Base-by-base conservation (phyloP, 2,888 invertebrate genomes). In the Cotesia congregata region DNA sequence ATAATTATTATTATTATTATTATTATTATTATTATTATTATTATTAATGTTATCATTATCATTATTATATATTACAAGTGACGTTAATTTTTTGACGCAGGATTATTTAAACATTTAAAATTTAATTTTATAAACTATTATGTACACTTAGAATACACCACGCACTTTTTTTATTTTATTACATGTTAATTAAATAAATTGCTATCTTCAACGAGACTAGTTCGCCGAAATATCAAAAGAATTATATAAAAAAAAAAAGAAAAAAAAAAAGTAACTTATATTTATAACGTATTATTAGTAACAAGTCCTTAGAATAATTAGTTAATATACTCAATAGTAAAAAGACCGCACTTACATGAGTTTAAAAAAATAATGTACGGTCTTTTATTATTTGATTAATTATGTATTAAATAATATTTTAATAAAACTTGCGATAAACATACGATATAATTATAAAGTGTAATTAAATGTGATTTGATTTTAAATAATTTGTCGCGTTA, bases 191-290 rank as follows among this genome's bases (percentile, higher is more conserved):
- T 39, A 65, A 64, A 59, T 59, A 59, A 59, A 59, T 6, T n/a
- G 62, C 62, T 15, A 65, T 59, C n/a, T 30, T 67, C 73, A 59
- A 73, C 73, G 59, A 73, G 65, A 73, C 73, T 73, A 73, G 67
- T 73, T 59, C 65, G 59, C 67, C 67, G 73, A 73, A 38, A 67
- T 50, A 50, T 50, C 50, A 50, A 50, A 3, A 50, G 2, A 50
- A 50, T 30, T 12, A 50, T 50, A 12, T 7, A 50, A 50, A 50
- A 50, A 50, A 50, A 9, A 50, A 0, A 9, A 50, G 7, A 9
- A 50, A 50, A 50, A 50, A 50, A 50, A 50, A 50, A 2, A 9
- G 12, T 9, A 9, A 50, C 3, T 9, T 50, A 3, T 3, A 50
- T 50, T 50, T 50, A 50, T 12, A 50, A 9, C 50, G 12, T 12